Conservation (phyloP, 2,113 vertebrate genomes). For the Vireo altiloquus region DNA sequence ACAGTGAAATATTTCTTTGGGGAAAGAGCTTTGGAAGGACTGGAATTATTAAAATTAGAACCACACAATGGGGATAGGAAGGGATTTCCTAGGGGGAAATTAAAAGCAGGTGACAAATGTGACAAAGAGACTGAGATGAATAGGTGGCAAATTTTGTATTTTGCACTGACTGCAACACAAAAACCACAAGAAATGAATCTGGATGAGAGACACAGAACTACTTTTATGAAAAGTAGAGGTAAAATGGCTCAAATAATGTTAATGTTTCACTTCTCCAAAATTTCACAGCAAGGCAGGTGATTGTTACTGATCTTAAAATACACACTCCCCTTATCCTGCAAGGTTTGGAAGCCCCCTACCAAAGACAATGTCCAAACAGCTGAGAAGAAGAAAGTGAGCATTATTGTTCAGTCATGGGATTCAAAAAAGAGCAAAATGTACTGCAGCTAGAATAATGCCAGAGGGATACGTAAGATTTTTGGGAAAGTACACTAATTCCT, state of each 20-base stretch:
- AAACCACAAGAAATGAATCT: neutral
- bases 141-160: neutral
- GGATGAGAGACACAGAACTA: neutral
- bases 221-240: neutral
- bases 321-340: neutral
- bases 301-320: neutral
- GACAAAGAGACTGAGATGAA: neutral
- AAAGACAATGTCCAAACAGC: neutral
- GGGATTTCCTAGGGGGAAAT: neutral
- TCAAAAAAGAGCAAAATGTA: neutral
- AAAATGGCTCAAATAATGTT: neutral
- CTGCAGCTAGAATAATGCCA: neutral
- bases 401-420: neutral
- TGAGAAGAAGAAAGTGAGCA: neutral
- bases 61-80: neutral
- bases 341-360: neutral
- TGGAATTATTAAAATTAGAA: slow-evolving; percentile 1
- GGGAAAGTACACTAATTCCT: fast-evolving
- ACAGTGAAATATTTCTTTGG: slow-evolving; percentile 18
- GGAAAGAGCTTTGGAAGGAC: neutral
- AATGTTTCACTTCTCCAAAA: neutral
- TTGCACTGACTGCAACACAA: neutral
- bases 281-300: neutral
- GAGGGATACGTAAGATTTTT: neutral
- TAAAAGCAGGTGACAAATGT: neutral